These are phyloP conservation scores for Phortica magna DNA, from an alignment of 2,888 invertebrate genomes.

Conservation along the genomic window DNA sequence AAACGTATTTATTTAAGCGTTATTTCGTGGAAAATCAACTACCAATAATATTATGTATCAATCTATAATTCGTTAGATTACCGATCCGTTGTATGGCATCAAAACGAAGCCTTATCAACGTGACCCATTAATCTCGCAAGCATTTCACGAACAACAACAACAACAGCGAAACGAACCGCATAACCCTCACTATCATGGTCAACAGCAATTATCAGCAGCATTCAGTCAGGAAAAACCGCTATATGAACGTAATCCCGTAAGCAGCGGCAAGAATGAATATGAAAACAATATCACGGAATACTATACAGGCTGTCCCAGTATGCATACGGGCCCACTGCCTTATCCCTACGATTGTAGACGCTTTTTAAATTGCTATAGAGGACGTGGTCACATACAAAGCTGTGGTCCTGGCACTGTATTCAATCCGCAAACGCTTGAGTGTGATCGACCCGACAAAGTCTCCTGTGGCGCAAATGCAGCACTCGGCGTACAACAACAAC, in stretches of 20 bases:
- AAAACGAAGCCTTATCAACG: slow-evolving; percentile 66
- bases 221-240: slow-evolving; percentile 54
- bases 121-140: slow-evolving; percentile 52
- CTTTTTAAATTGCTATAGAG: slow-evolving; percentile 84
- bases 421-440: slow-evolving; percentile 81
- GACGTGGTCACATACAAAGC: slow-evolving; percentile 81
- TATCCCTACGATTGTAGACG: slow-evolving; percentile 83
- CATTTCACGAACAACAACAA: slow-evolving; percentile 50
- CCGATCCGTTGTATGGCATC: slow-evolving; percentile 55
- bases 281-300: slow-evolving; percentile 61
- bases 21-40: slow-evolving; percentile 10
- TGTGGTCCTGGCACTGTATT: slow-evolving; percentile 84
- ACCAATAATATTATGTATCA: not conserved
- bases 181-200: slow-evolving; percentile 46
- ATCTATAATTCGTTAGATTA: slow-evolving; percentile 59
- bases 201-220: slow-evolving; percentile 60
- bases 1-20: not conserved
- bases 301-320: slow-evolving; percentile 77
- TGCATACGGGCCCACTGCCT: slow-evolving; percentile 80
- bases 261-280: slow-evolving; percentile 50
- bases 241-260: slow-evolving; percentile 50
- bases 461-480: slow-evolving; percentile 75
- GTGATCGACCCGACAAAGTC: slow-evolving; percentile 83
- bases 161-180: slow-evolving; percentile 30
- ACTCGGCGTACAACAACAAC: slow-evolving; percentile 33